A percentile compares a stretch with the other conserved stretches of the same genome.
These are phyloP conservation scores for Phoronis australis DNA, from an alignment of 2,888 invertebrate species.

Conservation along the genomic window DNA sequence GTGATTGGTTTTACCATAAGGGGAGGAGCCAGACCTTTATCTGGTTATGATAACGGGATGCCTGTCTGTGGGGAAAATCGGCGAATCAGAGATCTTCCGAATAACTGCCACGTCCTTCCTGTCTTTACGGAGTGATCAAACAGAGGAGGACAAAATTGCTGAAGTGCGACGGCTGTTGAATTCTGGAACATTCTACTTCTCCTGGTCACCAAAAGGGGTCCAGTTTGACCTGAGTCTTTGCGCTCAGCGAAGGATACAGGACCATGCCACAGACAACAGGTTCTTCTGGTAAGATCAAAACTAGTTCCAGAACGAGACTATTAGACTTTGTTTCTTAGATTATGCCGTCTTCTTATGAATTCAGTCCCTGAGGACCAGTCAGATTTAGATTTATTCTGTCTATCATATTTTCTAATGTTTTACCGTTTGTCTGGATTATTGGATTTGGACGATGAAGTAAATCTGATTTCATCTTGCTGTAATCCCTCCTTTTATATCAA, in stretches of 20 bases:
- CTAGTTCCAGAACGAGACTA: no score
- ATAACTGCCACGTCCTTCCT: constrained; percentile 89
- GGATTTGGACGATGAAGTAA: neutral
- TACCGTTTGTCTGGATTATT: neutral
- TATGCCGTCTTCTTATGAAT: no score
- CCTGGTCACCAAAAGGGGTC: constrained; percentile 61
- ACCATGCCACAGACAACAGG: constrained; percentile 79
- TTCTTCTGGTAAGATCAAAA: constrained; percentile 78
- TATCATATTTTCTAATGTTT: no score
- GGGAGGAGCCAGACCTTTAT: constrained; percentile 60
- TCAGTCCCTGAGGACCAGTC: no score
- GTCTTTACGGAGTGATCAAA: constrained; percentile 60
- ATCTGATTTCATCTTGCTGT: no score
- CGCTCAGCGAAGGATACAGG: constrained; percentile 80
- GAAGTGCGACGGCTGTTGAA: constrained; percentile 77
- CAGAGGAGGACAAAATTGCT: constrained; percentile 51
- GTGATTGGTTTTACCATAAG: no score
- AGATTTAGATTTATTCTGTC: no score
- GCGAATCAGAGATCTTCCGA: constrained; percentile 89
- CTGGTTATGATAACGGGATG: constrained; percentile 92
- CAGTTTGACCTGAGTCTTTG: constrained; percentile 89
- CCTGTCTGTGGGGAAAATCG: constrained; percentile 92
- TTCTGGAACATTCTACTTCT: constrained; percentile 98
- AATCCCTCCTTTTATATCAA: no score
- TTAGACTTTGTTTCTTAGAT: no score